Evolutionary conservation across 2,113 vertebrate genomes (phyloP).

Genomic region (Tapirus terrestris): DNA sequence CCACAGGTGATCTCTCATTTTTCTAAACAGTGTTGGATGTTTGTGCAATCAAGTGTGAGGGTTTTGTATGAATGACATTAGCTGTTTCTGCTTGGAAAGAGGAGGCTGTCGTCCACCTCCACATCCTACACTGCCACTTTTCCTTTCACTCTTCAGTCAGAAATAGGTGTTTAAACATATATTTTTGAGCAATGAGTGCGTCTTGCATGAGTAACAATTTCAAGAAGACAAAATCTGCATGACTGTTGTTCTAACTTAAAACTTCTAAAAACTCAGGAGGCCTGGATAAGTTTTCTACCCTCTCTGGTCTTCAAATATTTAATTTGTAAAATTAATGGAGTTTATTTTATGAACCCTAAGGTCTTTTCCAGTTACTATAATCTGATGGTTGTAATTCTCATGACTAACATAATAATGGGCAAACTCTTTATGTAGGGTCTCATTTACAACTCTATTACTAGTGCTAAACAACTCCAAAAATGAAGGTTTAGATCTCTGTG

Average conservation of each 20-base stretch:
- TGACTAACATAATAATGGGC: slow-evolving; percentile 13
- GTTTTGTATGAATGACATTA: neutral
- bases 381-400: neutral
- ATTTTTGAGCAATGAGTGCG: neutral
- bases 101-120: neutral
- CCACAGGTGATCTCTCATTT: neutral
- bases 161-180: neutral
- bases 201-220: neutral
- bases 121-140: neutral
- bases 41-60: neutral
- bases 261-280: neutral
- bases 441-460: neutral
- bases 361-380: slow-evolving; percentile 3
- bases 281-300: neutral
- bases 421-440: neutral
- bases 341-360: neutral
- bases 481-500: neutral
- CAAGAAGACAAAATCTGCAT: neutral
- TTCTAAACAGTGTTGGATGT: neutral
- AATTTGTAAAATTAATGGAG: slow-evolving; percentile 27
- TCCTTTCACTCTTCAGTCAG: neutral
- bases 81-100: neutral
- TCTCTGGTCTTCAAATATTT: slow-evolving; percentile 16
- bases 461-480: neutral
- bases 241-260: neutral